phyloP scores from a whole-genome alignment of 2,113 vertebrate species.

The Poecile atricapillus region DNA sequence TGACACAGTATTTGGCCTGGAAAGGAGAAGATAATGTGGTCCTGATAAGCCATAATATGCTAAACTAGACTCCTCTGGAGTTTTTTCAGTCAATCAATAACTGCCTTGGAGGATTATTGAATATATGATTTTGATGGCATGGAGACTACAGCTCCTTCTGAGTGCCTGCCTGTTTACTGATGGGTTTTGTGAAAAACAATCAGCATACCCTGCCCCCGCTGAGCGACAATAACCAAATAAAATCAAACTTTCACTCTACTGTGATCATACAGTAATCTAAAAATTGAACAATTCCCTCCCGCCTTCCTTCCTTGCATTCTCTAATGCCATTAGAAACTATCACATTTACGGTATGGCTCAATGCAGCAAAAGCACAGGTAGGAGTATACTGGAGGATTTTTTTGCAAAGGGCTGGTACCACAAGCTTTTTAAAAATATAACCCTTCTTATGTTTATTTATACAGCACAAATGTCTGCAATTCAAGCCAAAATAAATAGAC shows the following conservation, averaged over 20 bases:
- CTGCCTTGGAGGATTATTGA: neutral
- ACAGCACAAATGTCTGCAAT: neutral
- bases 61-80: neutral
- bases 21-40: neutral
- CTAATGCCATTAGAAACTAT: neutral
- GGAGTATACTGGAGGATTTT: neutral
- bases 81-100: conserved; percentile 3
- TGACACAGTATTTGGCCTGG: neutral
- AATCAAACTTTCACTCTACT: neutral
- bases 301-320: neutral
- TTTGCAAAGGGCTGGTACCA: neutral
- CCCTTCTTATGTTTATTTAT: neutral
- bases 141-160: neutral
- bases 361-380: neutral
- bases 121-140: neutral
- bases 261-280: neutral
- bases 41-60: neutral
- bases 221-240: neutral
- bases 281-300: neutral
- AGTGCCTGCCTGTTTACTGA: neutral
- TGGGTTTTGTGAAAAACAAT: neutral
- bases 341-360: neutral
- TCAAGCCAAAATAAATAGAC: neutral
- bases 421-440: neutral
- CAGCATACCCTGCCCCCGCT: neutral